Percentiles rank a stretch among this genome's conserved stretches.
phyloP scores from a whole-genome alignment of 1,140 invertebrate genomes.

The Contarinia nasturtii region DNA sequence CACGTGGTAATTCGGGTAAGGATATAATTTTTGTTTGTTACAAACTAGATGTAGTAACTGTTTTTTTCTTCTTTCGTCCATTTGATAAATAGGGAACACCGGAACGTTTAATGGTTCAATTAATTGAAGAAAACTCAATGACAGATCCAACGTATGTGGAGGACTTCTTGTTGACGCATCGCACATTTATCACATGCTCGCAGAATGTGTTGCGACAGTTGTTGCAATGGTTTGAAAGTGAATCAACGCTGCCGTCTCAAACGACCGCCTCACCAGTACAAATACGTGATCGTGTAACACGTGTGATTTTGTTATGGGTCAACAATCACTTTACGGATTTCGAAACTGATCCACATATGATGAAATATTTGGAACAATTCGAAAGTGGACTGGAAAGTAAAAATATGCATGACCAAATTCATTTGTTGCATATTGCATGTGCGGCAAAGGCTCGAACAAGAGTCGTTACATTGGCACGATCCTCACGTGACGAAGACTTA shows the following conservation, averaged over 20 bases:
- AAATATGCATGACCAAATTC: constrained; percentile 64
- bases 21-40: background rate
- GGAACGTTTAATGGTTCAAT: constrained; percentile 76
- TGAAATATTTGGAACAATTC: constrained; percentile 90
- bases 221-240: constrained; percentile 58
- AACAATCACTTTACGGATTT: constrained; percentile 99
- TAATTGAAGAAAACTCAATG: constrained; percentile 84
- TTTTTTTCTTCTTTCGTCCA: background rate
- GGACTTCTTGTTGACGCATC: constrained; percentile 94
- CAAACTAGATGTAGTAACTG: background rate
- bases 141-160: constrained; percentile 95
- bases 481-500: constrained; percentile 77
- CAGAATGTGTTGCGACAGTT: constrained; percentile 71
- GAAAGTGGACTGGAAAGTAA: constrained; percentile 67
- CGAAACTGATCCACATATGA: constrained; percentile 89
- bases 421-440: constrained; percentile 87
- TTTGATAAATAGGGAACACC: constrained; percentile 49
- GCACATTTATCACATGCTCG: constrained; percentile 73
- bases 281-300: constrained; percentile 68
- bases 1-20: constrained; percentile 20
- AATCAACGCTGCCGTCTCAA: constrained; percentile 11
- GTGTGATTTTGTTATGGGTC: constrained; percentile 92
- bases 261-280: constrained; percentile 12
- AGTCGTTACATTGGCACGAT: constrained; percentile 75
- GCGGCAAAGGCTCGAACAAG: constrained; percentile 85